Evolutionary conservation across 2,888 invertebrate genomes (phyloP), one percentile per base, ranked within the genome.

Genomic region (Heteropelma amictum): DNA sequence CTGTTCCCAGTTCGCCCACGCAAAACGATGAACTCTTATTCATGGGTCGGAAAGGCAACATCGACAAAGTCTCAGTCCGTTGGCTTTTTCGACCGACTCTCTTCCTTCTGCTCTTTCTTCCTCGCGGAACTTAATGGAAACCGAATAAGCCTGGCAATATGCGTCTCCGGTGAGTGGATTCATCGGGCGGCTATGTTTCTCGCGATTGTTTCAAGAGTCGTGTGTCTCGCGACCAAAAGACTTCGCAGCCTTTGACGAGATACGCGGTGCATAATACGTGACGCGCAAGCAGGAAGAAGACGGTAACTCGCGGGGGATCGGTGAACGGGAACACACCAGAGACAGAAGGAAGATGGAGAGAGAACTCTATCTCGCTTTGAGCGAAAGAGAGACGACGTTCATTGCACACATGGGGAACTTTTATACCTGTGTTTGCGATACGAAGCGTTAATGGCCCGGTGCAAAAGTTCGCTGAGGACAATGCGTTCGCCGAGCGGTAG

Each of bases 391-490:
- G 19, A 28, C 40, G 61, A 35, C 58, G 47, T 38, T 14, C 60
- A 47, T 35, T 60, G 60, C 19, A 49, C 26, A 49, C 28, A 17
- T 17, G 21, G 7, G 60, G 79, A 83, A 79, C 82, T 82, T 53
- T 28, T 47, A 42, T 33, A 28, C 40, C 30, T 49, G 54, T 64
- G 30, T 60, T n/a, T 8, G 42, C 82, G 80, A 80, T 80, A 68
- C 78, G 80, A 82, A 85, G 85, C 84, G 85, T 85, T 85, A 86
- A 86, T 85, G 83, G 85, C 82, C 82, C 64, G 80, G 76, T 80
- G 84, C 85, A 85, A 84, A 80, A 84, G 84, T 81, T 80, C 73
- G 75, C 84, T 81, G 76, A 83, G 84, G 82, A 87, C 85, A 87
- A 87, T 85, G 82, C 80, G 77, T 82, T 79, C 79, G 81, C 74